Evolutionary conservation across 2,888 invertebrate species (phyloP), one percentile per base, ranked within the genome.

Genomic region (Galeopsomyia nigrocyanea): DNA sequence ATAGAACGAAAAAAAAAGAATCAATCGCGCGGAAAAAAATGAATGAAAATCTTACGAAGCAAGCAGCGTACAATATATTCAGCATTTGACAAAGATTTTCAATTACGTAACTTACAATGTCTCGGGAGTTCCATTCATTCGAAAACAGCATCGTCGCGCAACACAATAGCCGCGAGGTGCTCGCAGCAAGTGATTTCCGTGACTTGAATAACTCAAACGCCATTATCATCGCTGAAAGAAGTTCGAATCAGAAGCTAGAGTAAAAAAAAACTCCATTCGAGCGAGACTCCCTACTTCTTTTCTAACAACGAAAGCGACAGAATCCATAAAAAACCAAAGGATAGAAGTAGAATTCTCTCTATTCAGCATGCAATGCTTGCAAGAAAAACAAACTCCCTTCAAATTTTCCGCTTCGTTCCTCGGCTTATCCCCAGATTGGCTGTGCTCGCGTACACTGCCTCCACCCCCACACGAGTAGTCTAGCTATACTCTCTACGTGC

Each of bases 381-480:
- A 64, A 61, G 58, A 58, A 73, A 76, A 70, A 73, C 62, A 74
- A 71, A 68, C 74, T 74, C 68, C 66, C 66, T 68, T 68, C 65
- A 66, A 77, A 75, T 74, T 75, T 62, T 67, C 69, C 31, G 51
- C 56, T 63, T 57, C 14, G 26, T 46, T 51, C 49, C 22, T 17
- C 51, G 14, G 51, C 26, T 72, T 63, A 63, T 67, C 51, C 21
- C 19, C 19, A 14, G 67, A 66, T 71, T 51, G 56, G 69, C 77
- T 76, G 77, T 74, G 46, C 71, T 70, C 77, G 73, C 77, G 7
- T 39, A 39, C 7, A 73, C 75, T 71, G 69, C n/a, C n/a, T n/a
- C n/a, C n/a, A n/a, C n/a, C n/a, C n/a, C n/a, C n/a, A n/a, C n/a
- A n/a, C n/a, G n/a, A n/a, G n/a, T n/a, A 76, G 39, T 39, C 1